Evolutionary conservation across 2,113 vertebrate species (phyloP).

Genomic region (Nicator chloris): DNA sequence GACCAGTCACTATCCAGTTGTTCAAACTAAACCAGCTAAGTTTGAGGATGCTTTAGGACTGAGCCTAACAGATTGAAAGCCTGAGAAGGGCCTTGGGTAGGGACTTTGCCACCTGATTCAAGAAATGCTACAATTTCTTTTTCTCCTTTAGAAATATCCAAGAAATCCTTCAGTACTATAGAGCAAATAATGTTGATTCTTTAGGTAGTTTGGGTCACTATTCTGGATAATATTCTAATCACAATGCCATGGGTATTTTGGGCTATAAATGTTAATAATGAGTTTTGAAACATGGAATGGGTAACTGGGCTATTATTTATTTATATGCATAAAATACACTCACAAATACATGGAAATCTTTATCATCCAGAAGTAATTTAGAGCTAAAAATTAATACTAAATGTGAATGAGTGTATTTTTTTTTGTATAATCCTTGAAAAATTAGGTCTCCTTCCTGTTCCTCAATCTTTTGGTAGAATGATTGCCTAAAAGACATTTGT

Average conservation of each 20-base stretch:
- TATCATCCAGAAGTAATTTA: background rate
- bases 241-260: background rate
- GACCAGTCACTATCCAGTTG: no score
- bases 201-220: fast-evolving
- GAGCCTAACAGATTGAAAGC: background rate
- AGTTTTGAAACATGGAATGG: background rate
- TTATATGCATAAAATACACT: background rate
- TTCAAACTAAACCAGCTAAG: background rate
- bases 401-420: background rate
- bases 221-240: background rate
- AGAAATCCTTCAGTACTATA: background rate
- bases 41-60: background rate
- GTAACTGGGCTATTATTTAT: background rate
- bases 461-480: background rate
- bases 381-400: background rate
- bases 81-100: background rate
- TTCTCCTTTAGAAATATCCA: background rate
- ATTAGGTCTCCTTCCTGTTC: background rate
- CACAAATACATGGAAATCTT: background rate
- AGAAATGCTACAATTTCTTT: background rate
- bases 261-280: background rate
- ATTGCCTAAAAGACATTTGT: background rate
- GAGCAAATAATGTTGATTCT: background rate
- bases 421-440: background rate
- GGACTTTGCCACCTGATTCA: background rate